Conservation (phyloP, 2,797 vertebrate species). For the Aldrovandia affinis region DNA sequence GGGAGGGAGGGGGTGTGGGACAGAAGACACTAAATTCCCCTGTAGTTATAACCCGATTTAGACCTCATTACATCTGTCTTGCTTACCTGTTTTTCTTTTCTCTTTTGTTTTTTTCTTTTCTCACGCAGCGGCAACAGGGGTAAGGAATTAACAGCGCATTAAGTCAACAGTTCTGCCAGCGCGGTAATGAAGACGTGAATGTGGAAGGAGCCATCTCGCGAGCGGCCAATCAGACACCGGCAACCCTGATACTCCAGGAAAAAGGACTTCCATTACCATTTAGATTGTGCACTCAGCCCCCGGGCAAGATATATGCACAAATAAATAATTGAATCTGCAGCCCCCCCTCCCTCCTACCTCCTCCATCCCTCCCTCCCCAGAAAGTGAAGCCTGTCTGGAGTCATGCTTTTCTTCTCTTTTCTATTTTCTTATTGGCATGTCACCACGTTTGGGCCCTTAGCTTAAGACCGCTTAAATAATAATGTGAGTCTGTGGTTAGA, state of each 20-base stretch:
- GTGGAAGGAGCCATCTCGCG: slow-evolving; percentile 42
- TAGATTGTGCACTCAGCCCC: slow-evolving; percentile 65
- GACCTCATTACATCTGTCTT: slow-evolving; percentile 32
- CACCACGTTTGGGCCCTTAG: slow-evolving; percentile 50
- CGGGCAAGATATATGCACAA: slow-evolving; percentile 61
- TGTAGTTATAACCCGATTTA: slow-evolving; percentile 15
- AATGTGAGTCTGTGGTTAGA: slow-evolving; percentile 51
- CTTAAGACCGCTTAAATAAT: slow-evolving; percentile 52
- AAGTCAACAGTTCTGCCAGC: slow-evolving; percentile 43
- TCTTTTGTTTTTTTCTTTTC: not conserved
- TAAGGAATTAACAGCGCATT: slow-evolving; percentile 57
- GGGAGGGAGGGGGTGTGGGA: not conserved
- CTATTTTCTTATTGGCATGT: slow-evolving; percentile 49
- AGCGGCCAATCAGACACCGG: slow-evolving; percentile 41
- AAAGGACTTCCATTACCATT: slow-evolving; percentile 66
- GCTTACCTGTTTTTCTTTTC: slow-evolving; percentile 36
- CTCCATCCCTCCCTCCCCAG: slow-evolving; percentile 20
- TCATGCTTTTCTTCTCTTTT: slow-evolving; percentile 50
- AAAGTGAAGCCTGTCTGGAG: slow-evolving; percentile 50
- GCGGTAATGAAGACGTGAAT: slow-evolving; percentile 58
- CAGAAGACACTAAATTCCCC: not conserved
- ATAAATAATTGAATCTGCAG: slow-evolving; percentile 67
- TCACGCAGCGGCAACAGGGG: slow-evolving; percentile 30
- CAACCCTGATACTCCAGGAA: slow-evolving; percentile 39
- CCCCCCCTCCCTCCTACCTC: not conserved